Percentiles rank a stretch among this genome's conserved stretches.
phyloP scores from a whole-genome alignment of 2,888 invertebrate genomes.

The Andrena minutula region DNA sequence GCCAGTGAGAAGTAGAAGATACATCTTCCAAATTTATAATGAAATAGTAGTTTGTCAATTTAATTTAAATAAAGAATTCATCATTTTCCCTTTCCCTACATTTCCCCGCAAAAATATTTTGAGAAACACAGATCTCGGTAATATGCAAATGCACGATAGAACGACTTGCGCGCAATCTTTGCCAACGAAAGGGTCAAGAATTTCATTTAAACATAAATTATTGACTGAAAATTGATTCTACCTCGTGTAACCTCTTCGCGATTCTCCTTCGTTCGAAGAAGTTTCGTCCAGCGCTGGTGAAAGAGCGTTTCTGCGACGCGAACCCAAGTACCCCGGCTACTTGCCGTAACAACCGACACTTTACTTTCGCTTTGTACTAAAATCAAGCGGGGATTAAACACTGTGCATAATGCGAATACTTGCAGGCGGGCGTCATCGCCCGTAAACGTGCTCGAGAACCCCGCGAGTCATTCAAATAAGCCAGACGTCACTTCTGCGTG shows the following conservation, averaged over 20 bases:
- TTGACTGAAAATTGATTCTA: neutral
- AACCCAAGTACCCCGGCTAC: slow-evolving; percentile 10
- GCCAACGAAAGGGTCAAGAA: neutral
- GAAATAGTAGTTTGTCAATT: no score
- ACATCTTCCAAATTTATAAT: no score
- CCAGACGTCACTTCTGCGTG: slow-evolving; percentile 18
- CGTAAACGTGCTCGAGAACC: slow-evolving; percentile 3
- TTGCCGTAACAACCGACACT: slow-evolving; percentile 42
- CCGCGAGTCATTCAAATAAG: slow-evolving; percentile 25
- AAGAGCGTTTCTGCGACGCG: slow-evolving; percentile 10
- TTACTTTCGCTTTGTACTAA: slow-evolving; percentile 51
- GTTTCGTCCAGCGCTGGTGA: slow-evolving; percentile 8
- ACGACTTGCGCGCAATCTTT: no score
- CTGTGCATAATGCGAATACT: slow-evolving; percentile 48
- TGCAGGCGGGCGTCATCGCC: slow-evolving; percentile 41
- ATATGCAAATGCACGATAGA: no score
- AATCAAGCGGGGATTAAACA: slow-evolving; percentile 52
- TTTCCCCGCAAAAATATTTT: no score
- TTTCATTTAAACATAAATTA: neutral
- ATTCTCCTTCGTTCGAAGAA: neutral
- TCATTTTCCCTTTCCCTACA: no score
- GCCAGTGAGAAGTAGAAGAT: no score
- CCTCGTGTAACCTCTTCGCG: neutral
- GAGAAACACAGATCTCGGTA: no score
- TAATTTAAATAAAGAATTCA: no score